Evolutionary conservation across 2,113 vertebrate species (phyloP).

Genomic region (Hippopotamus amphibius): DNA sequence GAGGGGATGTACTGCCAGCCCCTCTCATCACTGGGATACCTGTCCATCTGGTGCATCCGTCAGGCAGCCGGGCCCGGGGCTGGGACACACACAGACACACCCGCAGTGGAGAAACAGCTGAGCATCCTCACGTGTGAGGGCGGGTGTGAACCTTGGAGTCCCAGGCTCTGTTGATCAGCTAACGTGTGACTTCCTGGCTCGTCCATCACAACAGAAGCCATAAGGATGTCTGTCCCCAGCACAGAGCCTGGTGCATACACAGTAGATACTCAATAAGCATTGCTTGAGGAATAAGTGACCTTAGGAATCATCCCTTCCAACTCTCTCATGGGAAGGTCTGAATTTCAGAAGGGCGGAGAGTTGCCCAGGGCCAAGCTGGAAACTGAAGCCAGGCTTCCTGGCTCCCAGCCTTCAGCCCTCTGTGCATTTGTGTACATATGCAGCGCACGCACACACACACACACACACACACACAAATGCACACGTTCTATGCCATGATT

Average conservation of each 20-base stretch:
- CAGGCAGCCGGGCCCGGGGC: neutral
- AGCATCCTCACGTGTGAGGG: neutral
- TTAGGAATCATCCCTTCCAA: neutral
- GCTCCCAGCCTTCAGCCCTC: neutral
- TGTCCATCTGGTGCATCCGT: rapidly evolving
- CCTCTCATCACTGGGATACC: too few species aligned
- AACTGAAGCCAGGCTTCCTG: neutral
- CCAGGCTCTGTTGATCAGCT: rapidly evolving
- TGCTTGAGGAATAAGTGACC: neutral
- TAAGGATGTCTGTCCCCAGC: neutral
- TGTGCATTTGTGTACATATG: neutral
- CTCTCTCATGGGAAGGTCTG: neutral
- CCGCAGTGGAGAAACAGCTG: rapidly evolving
- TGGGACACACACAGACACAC: neutral
- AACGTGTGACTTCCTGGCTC: rapidly evolving
- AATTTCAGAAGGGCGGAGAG: neutral
- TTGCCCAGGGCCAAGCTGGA: neutral
- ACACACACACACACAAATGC: neutral
- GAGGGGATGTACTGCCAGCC: rapidly evolving
- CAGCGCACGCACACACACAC: rapidly evolving
- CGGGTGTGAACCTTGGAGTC: neutral
- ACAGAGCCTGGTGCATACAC: rapidly evolving
- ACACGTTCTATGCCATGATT: neutral
- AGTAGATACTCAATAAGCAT: neutral
- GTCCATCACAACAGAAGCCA: rapidly evolving